Base-by-base conservation (phyloP, 2,888 invertebrate genomes). In the Caenorhabditis sp. region DNA sequence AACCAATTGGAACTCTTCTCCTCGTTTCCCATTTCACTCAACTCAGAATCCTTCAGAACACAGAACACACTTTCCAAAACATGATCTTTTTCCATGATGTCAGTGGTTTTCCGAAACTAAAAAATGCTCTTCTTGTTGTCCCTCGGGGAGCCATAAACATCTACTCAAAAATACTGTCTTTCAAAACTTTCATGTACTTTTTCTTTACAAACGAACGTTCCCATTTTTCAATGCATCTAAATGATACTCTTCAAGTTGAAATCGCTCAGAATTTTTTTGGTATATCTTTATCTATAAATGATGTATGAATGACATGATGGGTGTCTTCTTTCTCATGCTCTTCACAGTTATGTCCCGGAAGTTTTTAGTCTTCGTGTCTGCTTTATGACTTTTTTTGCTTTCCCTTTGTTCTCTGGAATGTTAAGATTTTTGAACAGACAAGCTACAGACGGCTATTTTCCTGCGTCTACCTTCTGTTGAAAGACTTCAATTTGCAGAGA, bases 401-500 rank as follows among this genome's bases (percentile, higher is more conserved):
- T 54, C 24, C 24, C n/a, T n/a, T 24, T 10, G 14, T 24, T 51
- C 10, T 38, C 38, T 10, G 6, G 24, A 51, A 51, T 24, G 2
- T 22, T 3, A 28, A n/a, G 7, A 56, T 56, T 47, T 47, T 22
- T 41, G 38, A 19, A 12, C 19, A 22, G 14, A 28, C 16, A 44
- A 44, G 44, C 63, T 63, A 1, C 0, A 28, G 16, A 38, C 59
- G 38, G 38, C 2, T 47, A 2, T 19, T 19, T 19, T 38, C 1
- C 35, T n/a, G 6, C 14, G n/a, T n/a, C n/a, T n/a, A n/a, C 44
- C 28, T 24, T 26, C 12, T 28, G 41, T 28, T 38, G 10, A 6
- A 63, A 44, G 63, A 26, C 44, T 63, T 63, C 63, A 63, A 63
- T 63, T 63, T 44, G 28, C 44, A 63, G 14, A 28, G n/a, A 47